A percentile compares a stretch with the other conserved stretches of the same genome.
These are phyloP conservation scores for Margaritifera margaritifera DNA, from an alignment of 2,888 invertebrate species.

Conservation along the genomic window DNA sequence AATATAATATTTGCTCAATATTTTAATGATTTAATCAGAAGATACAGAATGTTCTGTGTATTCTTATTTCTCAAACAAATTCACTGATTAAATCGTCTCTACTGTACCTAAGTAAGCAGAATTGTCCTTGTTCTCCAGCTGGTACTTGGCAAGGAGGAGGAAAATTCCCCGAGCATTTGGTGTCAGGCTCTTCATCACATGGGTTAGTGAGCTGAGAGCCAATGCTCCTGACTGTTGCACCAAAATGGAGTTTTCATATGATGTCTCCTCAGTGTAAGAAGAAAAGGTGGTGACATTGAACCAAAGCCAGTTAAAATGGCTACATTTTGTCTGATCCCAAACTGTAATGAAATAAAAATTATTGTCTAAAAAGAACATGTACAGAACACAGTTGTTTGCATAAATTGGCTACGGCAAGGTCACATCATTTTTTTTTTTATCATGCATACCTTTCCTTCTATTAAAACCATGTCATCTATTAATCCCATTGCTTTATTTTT, in stretches of 20 bases:
- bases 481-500: no score
- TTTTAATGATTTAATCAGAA: no score
- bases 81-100: no score
- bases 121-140: slow-evolving; percentile 83
- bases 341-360: slow-evolving; percentile 76
- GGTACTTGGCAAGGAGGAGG: slow-evolving; percentile 85
- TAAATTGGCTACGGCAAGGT: no score
- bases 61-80: no score
- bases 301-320: slow-evolving; percentile 91
- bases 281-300: slow-evolving; percentile 90
- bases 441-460: no score
- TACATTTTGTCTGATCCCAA: slow-evolving; percentile 90
- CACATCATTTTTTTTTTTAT: no score
- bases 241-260: slow-evolving; percentile 83
- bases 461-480: no score
- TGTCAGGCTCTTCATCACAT: slow-evolving; percentile 92
- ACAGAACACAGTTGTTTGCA: not conserved
- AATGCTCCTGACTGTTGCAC: slow-evolving; percentile 80
- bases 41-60: no score
- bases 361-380: not conserved
- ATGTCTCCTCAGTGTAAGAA: slow-evolving; percentile 84
- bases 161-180: slow-evolving; percentile 84
- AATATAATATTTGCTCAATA: no score
- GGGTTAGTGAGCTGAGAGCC: slow-evolving; percentile 87
- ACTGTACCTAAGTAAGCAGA: slow-evolving; percentile 83